Evolutionary conservation across 2,888 invertebrate species (phyloP), one percentile per base, ranked within the genome.

Genomic region (Cynaeus angustus): DNA sequence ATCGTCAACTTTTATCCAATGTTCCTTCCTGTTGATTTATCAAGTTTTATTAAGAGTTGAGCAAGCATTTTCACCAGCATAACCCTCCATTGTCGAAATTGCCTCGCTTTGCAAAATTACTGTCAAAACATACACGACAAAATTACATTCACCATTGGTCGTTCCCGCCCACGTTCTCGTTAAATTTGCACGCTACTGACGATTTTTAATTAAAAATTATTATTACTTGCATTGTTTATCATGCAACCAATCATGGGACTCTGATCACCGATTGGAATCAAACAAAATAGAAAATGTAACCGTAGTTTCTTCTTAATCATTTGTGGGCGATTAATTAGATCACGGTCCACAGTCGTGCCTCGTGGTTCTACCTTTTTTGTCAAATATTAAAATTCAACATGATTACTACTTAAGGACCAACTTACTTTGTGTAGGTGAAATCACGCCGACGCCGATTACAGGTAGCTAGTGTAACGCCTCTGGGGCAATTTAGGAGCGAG

Each of bases 181-280:
- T 52, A 28, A 52, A 21, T 30, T 52, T 38, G 55, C 56, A 43
- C 59, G 43, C 21, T 56, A n/a, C 41, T 16, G 56, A 41, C 56
- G 46, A 46, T 33, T 59, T 26, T 56, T 56, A 56, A 56, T 56
- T 56, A 56, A 56, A 59, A 30, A 59, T 46, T 30, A 45, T 59
- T 59, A 33, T 48, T 33, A 59, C 37, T 58, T 41, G 58, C 45
- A 58, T 58, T 58, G 58, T 58, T 58, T 58, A 41, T 43, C 14
- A 21, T 5, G 26, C 41, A 58, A 43, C 41, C 37, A 38, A 37
- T n/a, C n/a, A n/a, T n/a, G n/a, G 38, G 21, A 6, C 56, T 33
- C 26, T 33, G 56, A 50, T 50, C 26, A 50, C 53, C 16, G 37
- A 53, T 33, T 13, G 13, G 38, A n/a, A 41, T 8, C 41, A 37